Evolutionary conservation across 2,113 vertebrate species (phyloP), one percentile per base, ranked within the genome.

Genomic region (Pachycephala philippinensis): DNA sequence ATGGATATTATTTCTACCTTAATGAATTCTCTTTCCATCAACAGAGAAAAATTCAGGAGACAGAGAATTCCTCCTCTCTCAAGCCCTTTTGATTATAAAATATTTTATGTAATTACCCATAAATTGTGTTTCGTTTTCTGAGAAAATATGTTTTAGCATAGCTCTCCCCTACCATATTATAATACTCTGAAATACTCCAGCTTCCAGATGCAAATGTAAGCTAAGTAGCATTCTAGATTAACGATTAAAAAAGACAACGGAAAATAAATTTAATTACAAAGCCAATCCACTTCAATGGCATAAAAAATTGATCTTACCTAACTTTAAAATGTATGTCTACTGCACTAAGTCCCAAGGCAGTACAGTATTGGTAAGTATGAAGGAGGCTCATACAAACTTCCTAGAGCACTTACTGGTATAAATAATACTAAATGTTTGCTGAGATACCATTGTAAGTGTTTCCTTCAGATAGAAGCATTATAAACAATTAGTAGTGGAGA

Each of bases 251-350:
- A 47, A 59, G 30, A 42, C 50, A 95, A 78, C 40, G 56, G 87
- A 83, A 97, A 97, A 90, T 84, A 40, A 81, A 94, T 63, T 96
- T 90, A 95, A 95, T 95, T 98, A 91, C 83, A 95, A 96, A 97
- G 69, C 70, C 15, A 91, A 92, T 85, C 79, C 33, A 3, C 76
- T 97, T 96, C 80, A 89, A 15, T 68, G 24, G 53, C 57, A 92
- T 90, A 84, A 96, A 97, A 96, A 95, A 94, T 90, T 95, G 83
- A 93, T 92, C 78, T 95, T 94, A 85, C 70, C 40, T 95, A 95
- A 93, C 35, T 96, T 96, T 89, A 54, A 97, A 97, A 86, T 90
- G 20, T 89, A 40, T 15, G 9, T 75, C 45, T 95, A 24, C 64
- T 95, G 64, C 47, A n/a, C 68, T 75, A 70, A 78, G 71, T 84